phyloP scores from a whole-genome alignment of 1,140 invertebrate species.

The Platorchestia sp. region DNA sequence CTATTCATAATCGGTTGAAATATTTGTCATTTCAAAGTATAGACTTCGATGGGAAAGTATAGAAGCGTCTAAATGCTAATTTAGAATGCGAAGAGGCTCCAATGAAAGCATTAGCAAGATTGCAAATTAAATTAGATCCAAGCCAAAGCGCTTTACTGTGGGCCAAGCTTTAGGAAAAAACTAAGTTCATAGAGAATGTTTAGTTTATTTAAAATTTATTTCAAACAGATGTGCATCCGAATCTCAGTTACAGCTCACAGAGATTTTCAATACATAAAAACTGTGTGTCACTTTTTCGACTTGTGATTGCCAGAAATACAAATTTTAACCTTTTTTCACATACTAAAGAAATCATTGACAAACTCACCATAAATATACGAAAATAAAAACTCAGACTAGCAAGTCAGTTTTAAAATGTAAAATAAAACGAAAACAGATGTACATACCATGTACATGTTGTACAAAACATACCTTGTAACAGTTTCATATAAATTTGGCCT shows the following conservation, averaged over 20 bases:
- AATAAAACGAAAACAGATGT: background rate
- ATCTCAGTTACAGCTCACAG: background rate
- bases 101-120: no score
- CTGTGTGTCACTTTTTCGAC: background rate
- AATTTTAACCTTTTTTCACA: background rate
- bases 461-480: slow-evolving; percentile 42
- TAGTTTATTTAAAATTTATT: background rate
- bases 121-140: no score
- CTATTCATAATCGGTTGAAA: no score
- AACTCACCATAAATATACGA: background rate
- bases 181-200: background rate
- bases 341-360: background rate
- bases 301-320: background rate
- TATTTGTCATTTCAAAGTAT: no score
- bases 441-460: slow-evolving; percentile 13
- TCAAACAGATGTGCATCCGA: background rate
- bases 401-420: background rate
- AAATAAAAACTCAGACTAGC: background rate
- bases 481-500: slow-evolving; percentile 22
- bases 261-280: background rate
- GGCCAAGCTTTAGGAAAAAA: background rate
- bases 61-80: no score
- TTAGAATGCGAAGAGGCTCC: no score
- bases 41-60: no score
- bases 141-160: no score